phyloP scores from a whole-genome alignment of 2,888 invertebrate genomes.

The Ennomos quercinarius region DNA sequence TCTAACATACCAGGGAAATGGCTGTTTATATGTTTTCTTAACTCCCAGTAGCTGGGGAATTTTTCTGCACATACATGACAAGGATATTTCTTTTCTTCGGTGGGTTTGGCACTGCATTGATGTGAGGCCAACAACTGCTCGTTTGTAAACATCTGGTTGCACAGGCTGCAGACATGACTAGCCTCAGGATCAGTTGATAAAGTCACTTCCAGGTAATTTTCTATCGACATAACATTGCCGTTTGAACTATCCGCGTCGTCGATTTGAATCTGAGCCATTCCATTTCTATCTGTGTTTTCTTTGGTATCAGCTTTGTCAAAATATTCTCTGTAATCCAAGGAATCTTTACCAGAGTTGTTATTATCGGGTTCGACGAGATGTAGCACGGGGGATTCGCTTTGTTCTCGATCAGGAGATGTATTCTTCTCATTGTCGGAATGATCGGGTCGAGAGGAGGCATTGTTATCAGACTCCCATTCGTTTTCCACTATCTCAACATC shows the following conservation, averaged over 20 bases:
- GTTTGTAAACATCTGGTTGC: slow-evolving; percentile 81
- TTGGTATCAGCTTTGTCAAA: slow-evolving; percentile 75
- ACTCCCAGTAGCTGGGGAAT: slow-evolving; percentile 81
- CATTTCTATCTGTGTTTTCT: slow-evolving; percentile 70
- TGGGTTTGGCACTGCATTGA: slow-evolving; percentile 76
- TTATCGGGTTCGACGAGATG: slow-evolving; percentile 80
- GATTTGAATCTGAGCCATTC: slow-evolving; percentile 63
- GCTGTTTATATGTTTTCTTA: slow-evolving; percentile 80
- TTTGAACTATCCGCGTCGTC: slow-evolving; percentile 80
- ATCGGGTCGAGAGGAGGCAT: slow-evolving; percentile 76
- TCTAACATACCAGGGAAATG: slow-evolving; percentile 84
- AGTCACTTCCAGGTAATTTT: slow-evolving; percentile 83
- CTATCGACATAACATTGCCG: slow-evolving; percentile 82
- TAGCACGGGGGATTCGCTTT: slow-evolving; percentile 77
- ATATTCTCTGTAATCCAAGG: slow-evolving; percentile 73
- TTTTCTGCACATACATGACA: slow-evolving; percentile 83
- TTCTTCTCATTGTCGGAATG: slow-evolving; percentile 80
- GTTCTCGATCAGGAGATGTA: slow-evolving; percentile 74
- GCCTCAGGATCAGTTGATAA: slow-evolving; percentile 82
- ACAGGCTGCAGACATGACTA: slow-evolving; percentile 80
- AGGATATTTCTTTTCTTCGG: slow-evolving; percentile 80
- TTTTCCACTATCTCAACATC: slow-evolving; percentile 84
- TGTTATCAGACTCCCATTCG: slow-evolving; percentile 82
- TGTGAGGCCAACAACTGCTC: slow-evolving; percentile 74
- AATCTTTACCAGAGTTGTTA: slow-evolving; percentile 74